phyloP scores from a whole-genome alignment of 2,113 vertebrate species.

The Hucho hucho region DNA sequence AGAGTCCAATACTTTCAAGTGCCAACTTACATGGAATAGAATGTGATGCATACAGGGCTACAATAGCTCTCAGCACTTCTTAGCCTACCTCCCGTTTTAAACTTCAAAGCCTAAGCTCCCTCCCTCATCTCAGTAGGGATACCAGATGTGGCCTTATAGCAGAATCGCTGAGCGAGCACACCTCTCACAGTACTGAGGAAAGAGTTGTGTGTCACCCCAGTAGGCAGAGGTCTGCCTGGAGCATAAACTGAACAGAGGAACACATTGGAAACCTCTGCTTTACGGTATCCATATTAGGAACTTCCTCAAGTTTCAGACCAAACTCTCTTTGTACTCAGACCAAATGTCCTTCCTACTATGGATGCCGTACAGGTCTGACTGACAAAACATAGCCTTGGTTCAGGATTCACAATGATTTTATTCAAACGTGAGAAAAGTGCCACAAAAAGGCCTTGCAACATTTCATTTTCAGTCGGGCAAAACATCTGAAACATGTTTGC shows the following conservation, averaged over 20 bases:
- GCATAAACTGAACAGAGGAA: constrained; percentile 45
- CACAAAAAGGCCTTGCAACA: background rate
- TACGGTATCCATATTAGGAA: constrained; percentile 9
- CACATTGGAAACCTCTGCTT: constrained; percentile 43
- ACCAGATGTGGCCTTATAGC: constrained; percentile 68
- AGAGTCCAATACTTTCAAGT: constrained; percentile 4
- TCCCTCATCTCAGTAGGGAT: constrained; percentile 7
- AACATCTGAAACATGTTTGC: background rate
- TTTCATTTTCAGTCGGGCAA: background rate
- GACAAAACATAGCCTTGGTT: constrained; percentile 7
- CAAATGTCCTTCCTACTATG: too few relatives aligned
- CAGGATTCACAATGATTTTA: constrained; percentile 29
- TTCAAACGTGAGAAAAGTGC: constrained; percentile 35
- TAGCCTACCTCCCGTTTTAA: constrained; percentile 44
- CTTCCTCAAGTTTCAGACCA: background rate
- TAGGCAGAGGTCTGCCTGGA: constrained; percentile 45
- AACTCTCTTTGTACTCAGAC: too few relatives aligned
- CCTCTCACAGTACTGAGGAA: constrained; percentile 63
- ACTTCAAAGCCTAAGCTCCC: constrained; percentile 54
- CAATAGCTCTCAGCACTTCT: constrained; percentile 30
- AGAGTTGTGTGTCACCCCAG: constrained; percentile 52
- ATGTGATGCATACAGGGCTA: constrained; percentile 23
- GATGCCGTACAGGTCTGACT: too few relatives aligned
- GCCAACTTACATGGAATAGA: constrained; percentile 13
- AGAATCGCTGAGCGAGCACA: constrained; percentile 51